These are phyloP conservation scores for Amphilophus citrinellus DNA, from an alignment of 2,113 vertebrate genomes.

Conservation along the genomic window DNA sequence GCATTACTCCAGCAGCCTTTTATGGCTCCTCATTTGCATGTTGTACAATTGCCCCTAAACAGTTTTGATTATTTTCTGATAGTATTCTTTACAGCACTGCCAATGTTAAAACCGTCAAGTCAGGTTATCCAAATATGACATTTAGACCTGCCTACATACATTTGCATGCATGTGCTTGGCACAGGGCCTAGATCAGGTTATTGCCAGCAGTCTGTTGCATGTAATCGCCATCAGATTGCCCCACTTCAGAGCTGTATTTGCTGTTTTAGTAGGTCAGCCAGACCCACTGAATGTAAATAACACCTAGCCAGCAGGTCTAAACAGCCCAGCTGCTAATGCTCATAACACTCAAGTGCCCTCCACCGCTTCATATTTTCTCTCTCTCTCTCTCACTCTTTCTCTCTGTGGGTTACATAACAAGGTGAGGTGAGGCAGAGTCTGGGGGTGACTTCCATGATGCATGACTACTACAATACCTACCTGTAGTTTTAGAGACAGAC, in stretches of 20 bases:
- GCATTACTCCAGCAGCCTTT: not conserved
- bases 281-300: constrained; percentile 18
- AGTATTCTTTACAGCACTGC: not conserved
- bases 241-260: constrained; percentile 32
- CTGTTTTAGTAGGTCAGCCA: constrained; percentile 43
- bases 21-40: not conserved
- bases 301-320: constrained; percentile 9
- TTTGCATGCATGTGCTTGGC: not conserved
- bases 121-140: constrained; percentile 17
- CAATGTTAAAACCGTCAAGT: constrained; percentile 30
- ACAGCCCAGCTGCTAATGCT: constrained; percentile 8
- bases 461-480: not conserved
- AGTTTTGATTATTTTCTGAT: not conserved
- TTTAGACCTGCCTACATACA: not conserved
- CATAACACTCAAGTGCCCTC: constrained; percentile 36
- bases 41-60: not conserved
- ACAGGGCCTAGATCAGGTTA: not conserved
- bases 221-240: constrained; percentile 28
- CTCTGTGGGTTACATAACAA: constrained; percentile 30
- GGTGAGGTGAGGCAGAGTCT: not conserved
- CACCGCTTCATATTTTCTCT: not conserved
- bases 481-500: constrained; percentile 4
- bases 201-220: constrained; percentile 3
- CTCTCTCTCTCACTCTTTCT: not conserved
- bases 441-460: constrained; percentile 15